Evolutionary conservation across 2,113 vertebrate species (phyloP).

Genomic region (Xenopus laevis): DNA sequence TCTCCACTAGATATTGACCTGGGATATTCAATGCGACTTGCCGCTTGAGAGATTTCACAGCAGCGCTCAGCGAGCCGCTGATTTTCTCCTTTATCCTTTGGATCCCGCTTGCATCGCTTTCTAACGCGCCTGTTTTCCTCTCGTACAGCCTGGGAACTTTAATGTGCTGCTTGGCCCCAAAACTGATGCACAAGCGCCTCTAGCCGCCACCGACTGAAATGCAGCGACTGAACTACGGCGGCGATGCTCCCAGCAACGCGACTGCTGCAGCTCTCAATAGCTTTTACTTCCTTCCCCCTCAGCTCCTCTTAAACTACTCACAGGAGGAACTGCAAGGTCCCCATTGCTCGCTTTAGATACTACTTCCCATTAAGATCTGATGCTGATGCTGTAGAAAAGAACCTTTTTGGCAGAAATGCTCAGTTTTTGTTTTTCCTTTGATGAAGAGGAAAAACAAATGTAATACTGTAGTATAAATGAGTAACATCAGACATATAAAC

Average conservation of each 20-base stretch:
- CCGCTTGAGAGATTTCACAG: constrained; percentile 57
- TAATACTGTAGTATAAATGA: too few species aligned
- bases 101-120: constrained; percentile 75
- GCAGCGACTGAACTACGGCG: constrained; percentile 41
- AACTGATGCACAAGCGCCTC: constrained; percentile 81
- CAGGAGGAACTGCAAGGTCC: too few species aligned
- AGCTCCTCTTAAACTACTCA: too few species aligned
- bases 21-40: constrained; percentile 50
- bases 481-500: too few species aligned
- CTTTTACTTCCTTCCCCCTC: too few species aligned
- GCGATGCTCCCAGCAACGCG: not conserved
- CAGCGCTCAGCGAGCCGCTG: constrained; percentile 50
- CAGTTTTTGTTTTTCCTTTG: too few species aligned
- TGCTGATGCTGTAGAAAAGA: too few species aligned
- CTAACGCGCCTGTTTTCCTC: constrained; percentile 70
- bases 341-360: too few species aligned
- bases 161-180: constrained; percentile 65
- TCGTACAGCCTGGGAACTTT: constrained; percentile 68
- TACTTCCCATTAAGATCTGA: too few species aligned
- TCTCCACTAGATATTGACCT: constrained; percentile 70
- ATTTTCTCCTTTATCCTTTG: constrained; percentile 64
- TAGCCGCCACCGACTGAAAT: constrained; percentile 65
- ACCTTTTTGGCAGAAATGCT: too few species aligned
- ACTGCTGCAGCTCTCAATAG: too few species aligned
- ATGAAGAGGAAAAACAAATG: too few species aligned